Percentiles rank a stretch among this genome's conserved stretches.
phyloP scores from a whole-genome alignment of 1,140 invertebrate species.

The Ditylenchus dipsaci region DNA sequence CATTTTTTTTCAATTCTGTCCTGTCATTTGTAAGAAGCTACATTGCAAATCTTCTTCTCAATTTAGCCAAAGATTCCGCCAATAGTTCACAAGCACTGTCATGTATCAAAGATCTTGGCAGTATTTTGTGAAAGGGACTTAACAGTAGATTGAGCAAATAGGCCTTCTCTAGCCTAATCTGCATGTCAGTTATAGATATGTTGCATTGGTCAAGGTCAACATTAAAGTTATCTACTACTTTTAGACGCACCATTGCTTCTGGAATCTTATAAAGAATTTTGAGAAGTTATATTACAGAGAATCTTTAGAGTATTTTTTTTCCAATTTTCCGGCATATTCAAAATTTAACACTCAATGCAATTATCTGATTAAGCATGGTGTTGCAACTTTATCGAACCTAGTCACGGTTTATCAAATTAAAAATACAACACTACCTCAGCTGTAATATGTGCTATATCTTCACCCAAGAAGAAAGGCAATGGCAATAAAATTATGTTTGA shows the following conservation, averaged over 20 bases:
- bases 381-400: no score
- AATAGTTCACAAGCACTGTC: conserved; percentile 26
- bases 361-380: no score
- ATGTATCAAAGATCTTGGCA: conserved; percentile 15
- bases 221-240: not conserved
- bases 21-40: conserved; percentile 8
- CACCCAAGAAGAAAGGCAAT: conserved; percentile 29
- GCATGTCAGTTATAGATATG: no score
- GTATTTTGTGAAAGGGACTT: not conserved
- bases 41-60: conserved; percentile 36
- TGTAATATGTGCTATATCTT: conserved; percentile 21
- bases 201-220: not conserved
- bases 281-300: no score
- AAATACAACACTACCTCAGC: conserved; percentile 24
- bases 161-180: not conserved
- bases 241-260: not conserved
- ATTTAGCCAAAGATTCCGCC: conserved; percentile 17
- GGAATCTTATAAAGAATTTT: no score
- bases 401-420: no score
- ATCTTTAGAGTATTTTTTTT: no score
- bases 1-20: no score
- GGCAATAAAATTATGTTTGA: conserved; percentile 17
- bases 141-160: not conserved
- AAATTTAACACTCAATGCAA: no score
- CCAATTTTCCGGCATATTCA: no score